phyloP scores from a whole-genome alignment of 2,797 vertebrate species.

The Meriones psammophilus region DNA sequence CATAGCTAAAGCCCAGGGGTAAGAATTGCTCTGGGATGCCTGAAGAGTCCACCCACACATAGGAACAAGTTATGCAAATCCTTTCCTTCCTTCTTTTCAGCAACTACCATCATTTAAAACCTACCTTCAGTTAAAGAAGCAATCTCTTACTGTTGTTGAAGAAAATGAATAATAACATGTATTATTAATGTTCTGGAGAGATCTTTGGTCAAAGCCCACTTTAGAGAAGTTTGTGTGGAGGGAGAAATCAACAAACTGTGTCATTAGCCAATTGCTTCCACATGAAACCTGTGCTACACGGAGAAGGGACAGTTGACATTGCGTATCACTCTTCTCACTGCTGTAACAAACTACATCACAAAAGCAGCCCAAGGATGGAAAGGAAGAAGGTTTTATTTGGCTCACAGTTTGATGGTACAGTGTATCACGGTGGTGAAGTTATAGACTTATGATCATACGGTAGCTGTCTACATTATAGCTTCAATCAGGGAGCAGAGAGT shows the following conservation, averaged over 20 bases:
- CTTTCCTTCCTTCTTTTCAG: not conserved
- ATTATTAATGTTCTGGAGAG: not conserved
- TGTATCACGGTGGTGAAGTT: not conserved
- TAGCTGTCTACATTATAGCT: not conserved
- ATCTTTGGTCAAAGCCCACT: constrained; percentile 16
- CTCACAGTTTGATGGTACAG: not conserved
- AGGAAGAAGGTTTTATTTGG: no score
- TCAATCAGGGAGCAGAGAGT: not conserved
- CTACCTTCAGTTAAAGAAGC: not conserved
- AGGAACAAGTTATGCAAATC: not conserved
- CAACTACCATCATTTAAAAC: constrained; percentile 7
- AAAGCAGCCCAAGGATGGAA: not conserved
- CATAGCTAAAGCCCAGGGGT: not conserved
- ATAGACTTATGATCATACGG: not conserved
- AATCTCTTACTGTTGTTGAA: not conserved
- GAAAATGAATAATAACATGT: not conserved
- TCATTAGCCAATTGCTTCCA: not conserved
- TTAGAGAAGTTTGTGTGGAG: not conserved
- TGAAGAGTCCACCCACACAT: not conserved
- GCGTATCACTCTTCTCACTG: not conserved
- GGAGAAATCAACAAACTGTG: not conserved
- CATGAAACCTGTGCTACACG: not conserved
- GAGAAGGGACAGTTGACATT: not conserved
- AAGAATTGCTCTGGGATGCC: not conserved
- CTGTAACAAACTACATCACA: not conserved